phyloP scores from a whole-genome alignment of 2,888 invertebrate genomes.

The Chaitophorus viminalis region DNA sequence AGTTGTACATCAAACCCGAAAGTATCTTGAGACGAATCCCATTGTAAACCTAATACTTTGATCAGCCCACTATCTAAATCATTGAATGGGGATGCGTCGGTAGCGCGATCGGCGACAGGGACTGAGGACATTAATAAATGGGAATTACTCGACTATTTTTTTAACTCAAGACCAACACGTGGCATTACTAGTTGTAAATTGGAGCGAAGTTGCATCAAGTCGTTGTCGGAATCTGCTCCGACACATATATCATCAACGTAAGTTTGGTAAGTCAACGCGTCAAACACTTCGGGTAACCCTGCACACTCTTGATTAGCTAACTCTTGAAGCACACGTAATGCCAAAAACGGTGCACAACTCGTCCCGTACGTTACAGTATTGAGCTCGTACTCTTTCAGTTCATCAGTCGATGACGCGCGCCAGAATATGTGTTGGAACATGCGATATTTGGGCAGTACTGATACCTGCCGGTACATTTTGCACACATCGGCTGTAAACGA shows the following conservation, averaged over 20 bases:
- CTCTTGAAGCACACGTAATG: neutral
- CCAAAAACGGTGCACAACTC: neutral
- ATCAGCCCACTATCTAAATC: neutral
- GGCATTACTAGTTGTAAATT: neutral
- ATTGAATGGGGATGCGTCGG: neutral
- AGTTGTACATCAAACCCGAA: neutral
- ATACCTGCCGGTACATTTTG: slow-evolving; percentile 66
- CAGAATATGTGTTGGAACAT: slow-evolving; percentile 66
- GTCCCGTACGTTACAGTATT: too few species aligned
- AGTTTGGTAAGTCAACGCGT: too few species aligned
- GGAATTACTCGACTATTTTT: slow-evolving; percentile 15
- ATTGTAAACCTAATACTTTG: neutral
- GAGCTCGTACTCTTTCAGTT: neutral
- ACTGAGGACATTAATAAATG: neutral
- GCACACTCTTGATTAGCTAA: neutral
- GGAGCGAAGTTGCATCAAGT: neutral
- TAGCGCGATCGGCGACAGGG: neutral
- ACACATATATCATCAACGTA: too few species aligned
- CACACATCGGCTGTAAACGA: slow-evolving; percentile 66
- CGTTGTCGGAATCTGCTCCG: too few species aligned
- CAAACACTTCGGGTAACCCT: neutral
- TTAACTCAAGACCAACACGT: neutral
- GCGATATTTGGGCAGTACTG: slow-evolving; percentile 63
- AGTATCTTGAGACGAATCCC: neutral
- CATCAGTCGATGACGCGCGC: slow-evolving; percentile 63